These are phyloP conservation scores for Nemoura dubitans DNA, from an alignment of 2,888 invertebrate genomes.

Conservation along the genomic window DNA sequence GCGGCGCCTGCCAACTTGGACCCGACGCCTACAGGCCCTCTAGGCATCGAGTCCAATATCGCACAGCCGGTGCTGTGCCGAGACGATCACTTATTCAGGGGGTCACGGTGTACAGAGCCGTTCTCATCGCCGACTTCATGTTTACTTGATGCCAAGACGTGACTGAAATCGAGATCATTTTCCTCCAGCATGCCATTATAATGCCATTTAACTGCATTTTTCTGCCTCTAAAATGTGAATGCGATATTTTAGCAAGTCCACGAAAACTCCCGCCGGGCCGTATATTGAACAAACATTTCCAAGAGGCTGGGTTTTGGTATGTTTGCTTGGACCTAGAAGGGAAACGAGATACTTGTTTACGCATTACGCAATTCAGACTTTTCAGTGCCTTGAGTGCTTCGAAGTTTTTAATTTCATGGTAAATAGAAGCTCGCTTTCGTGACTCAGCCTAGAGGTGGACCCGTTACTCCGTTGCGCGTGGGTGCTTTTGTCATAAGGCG, in stretches of 20 bases:
- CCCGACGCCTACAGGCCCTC: background rate
- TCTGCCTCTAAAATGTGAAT: background rate
- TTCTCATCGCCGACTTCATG: conserved; percentile 8
- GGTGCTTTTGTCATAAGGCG: background rate
- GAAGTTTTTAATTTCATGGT: background rate
- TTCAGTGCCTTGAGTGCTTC: background rate
- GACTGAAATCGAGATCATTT: background rate
- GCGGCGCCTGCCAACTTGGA: background rate
- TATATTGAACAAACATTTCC: background rate
- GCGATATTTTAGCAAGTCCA: background rate
- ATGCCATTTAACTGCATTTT: background rate
- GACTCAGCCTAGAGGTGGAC: background rate
- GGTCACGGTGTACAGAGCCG: background rate
- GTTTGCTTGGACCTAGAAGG: background rate
- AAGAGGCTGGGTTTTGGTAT: conserved; percentile 1
- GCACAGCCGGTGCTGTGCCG: background rate
- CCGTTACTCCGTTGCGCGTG: background rate
- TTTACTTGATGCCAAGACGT: conserved; percentile 22
- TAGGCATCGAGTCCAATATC: too few species aligned
- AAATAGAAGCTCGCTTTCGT: background rate
- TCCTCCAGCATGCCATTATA: background rate
- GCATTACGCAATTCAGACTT: background rate
- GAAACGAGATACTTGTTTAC: background rate
- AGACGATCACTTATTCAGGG: conserved; percentile 30
- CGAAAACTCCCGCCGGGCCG: background rate